Evolutionary conservation across 1,140 invertebrate species (phyloP), one percentile per base, ranked within the genome.

Genomic region (Panagrolaimus sp.): DNA sequence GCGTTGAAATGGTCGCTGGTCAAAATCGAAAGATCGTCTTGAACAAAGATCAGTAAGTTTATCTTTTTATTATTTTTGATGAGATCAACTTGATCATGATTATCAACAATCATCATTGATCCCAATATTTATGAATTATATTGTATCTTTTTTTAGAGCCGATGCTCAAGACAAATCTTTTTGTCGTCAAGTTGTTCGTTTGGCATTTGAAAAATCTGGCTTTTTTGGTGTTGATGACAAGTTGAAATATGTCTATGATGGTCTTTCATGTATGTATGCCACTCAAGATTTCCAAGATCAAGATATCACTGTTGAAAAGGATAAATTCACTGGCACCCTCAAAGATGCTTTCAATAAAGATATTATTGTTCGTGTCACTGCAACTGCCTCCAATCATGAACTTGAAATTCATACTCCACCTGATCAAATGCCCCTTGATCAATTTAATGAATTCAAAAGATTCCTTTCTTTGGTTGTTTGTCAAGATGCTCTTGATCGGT

Each of bases 81-180:
- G 17, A 24, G 14, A 52, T 52, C 9, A 14, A 7, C 17, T 8
- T 52, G 46, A 47, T 52, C n/a, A 52, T 8, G 24, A 4, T 14
- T 46, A 46, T 10, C n/a, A n/a, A n/a, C n/a, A n/a, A n/a, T n/a
- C n/a, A n/a, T n/a, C n/a, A n/a, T n/a, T n/a, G n/a, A n/a, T n/a
- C n/a, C n/a, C n/a, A n/a, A n/a, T n/a, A n/a, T n/a, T n/a, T n/a
- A n/a, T n/a, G n/a, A n/a, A n/a, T n/a, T n/a, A n/a, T n/a, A n/a
- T n/a, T n/a, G n/a, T n/a, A n/a, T n/a, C n/a, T n/a, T n/a, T 52
- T 52, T 52, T 52, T 24, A 52, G 48, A 8, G 48, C 48, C 14
- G 48, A 52, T 52, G 7, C 48, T 24, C 7, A 24, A 8, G 48
- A 52, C 10, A 52, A 52, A 24, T 21, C 48, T 24, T 21, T n/a